phyloP scores from a whole-genome alignment of 2,797 vertebrate species.

The Astyanax mexicanus region DNA sequence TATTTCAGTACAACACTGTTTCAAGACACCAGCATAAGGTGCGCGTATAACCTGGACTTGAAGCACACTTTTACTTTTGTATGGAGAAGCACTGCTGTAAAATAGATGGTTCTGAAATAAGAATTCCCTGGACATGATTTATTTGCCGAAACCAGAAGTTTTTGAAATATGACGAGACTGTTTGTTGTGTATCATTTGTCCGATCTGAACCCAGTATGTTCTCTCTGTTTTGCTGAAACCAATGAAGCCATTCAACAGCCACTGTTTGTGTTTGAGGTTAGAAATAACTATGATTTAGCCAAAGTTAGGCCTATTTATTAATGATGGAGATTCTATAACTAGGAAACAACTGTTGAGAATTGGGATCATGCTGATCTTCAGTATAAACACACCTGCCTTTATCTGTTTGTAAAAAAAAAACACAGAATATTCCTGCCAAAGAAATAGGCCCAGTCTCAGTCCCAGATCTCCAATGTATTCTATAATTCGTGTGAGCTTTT shows the following conservation, averaged over 20 bases:
- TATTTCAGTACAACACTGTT: constrained; percentile 55
- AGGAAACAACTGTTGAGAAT: neutral
- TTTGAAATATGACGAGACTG: neutral
- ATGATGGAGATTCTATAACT: neutral
- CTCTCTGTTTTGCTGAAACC: constrained; percentile 5
- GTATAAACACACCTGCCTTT: neutral
- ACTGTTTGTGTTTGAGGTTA: neutral
- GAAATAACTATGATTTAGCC: neutral
- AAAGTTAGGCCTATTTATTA: constrained; percentile 22
- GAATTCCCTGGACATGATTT: neutral
- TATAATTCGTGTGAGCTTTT: neutral
- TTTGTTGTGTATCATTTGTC: neutral
- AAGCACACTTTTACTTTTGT: constrained; percentile 44
- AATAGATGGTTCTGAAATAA: constrained; percentile 8
- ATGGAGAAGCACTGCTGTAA: constrained; percentile 39
- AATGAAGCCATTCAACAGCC: neutral
- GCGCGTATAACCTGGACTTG: constrained; percentile 45
- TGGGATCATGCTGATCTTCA: neutral
- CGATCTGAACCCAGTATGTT: constrained; percentile 4
- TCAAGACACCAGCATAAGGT: constrained; percentile 35
- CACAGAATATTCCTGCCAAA: neutral
- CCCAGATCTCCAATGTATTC: neutral
- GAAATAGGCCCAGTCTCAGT: neutral
- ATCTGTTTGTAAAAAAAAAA: neutral
- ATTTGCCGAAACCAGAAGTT: neutral